Evolutionary conservation across 2,888 invertebrate genomes (phyloP), one percentile per base, ranked within the genome.

Genomic region (Ectropis crepuscularia): DNA sequence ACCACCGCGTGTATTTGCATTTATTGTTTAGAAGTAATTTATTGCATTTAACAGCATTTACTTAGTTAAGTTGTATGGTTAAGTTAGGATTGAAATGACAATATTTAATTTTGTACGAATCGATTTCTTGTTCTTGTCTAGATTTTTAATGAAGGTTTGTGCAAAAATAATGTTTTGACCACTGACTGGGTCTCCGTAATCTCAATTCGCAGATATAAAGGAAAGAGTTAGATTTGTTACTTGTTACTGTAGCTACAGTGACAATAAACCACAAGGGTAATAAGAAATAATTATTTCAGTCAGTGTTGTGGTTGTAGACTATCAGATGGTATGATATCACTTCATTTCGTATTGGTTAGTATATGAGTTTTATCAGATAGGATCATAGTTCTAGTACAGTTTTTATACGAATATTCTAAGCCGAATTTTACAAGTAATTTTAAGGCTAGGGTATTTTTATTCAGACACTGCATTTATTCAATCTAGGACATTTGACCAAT

Each of bases 21-120:
- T 88, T 87, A 88, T 82, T 83, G n/a, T 57, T 84, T 84, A 86
- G 82, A 72, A 75, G 80, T 88, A 88, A 87, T 82, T 82, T 81
- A 87, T 88, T 88, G 89, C 89, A 90, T 90, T 90, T 90, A 86
- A 75, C 83, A 86, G 88, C 89, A 89, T 90, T 87, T 86, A 86
- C 54, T 77, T 85, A 73, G 64, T 70, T 76, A 80, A 74, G 74
- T n/a, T 69, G 38, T 70, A 69, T 48, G 59, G 48, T 59, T 67
- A 67, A 63, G 57, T 49, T 67, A 67, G 65, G 42, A 63, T 60
- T 45, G 49, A 65, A 63, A 62, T 65, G 67, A 66, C 63, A 65
- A 63, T 68, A 63, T 60, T 61, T 57, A 51, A 16, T 16, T 47
- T 28, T 41, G 28, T 28, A 16, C 8, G 12, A 42, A 10, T 51